These are phyloP conservation scores for Bruchidius siliquastri DNA, from an alignment of 2,888 invertebrate species.

Conservation along the genomic window DNA sequence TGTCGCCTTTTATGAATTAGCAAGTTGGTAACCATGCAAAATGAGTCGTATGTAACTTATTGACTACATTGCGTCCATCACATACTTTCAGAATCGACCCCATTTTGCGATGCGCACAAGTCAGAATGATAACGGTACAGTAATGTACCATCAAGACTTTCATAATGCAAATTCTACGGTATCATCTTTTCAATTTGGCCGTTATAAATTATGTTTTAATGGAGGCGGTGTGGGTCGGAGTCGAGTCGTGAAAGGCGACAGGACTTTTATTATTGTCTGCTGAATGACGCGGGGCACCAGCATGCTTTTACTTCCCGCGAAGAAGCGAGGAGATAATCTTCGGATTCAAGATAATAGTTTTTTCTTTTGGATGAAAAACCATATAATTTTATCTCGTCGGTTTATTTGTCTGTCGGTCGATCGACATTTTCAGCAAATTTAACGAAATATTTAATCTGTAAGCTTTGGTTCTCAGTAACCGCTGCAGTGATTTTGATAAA, in stretches of 20 bases:
- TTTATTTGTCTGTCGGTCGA: no score
- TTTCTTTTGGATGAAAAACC: no score
- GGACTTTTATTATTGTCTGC: neutral
- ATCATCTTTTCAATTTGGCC: conserved; percentile 21
- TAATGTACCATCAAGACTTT: conserved; percentile 19
- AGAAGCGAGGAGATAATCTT: no score
- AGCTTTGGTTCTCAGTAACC: no score
- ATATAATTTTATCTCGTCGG: no score
- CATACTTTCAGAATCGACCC: neutral
- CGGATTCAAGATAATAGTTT: no score
- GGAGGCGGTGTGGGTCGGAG: neutral
- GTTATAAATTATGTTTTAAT: conserved; percentile 17
- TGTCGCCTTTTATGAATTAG: no score
- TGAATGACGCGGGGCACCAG: neutral
- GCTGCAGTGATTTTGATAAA: no score
- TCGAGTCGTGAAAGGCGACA: neutral
- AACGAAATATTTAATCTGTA: no score
- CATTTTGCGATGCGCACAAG: neutral
- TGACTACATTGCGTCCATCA: neutral
- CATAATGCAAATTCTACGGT: conserved; percentile 19
- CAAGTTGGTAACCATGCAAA: no score
- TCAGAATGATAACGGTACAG: conserved; percentile 8
- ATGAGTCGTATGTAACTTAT: neutral
- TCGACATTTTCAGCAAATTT: no score
- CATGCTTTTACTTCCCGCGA: no score